Percentiles rank a stretch among this genome's conserved stretches.
Evolutionary conservation across 2,113 vertebrate genomes (phyloP).

Genomic region (Apodemus sylvaticus): DNA sequence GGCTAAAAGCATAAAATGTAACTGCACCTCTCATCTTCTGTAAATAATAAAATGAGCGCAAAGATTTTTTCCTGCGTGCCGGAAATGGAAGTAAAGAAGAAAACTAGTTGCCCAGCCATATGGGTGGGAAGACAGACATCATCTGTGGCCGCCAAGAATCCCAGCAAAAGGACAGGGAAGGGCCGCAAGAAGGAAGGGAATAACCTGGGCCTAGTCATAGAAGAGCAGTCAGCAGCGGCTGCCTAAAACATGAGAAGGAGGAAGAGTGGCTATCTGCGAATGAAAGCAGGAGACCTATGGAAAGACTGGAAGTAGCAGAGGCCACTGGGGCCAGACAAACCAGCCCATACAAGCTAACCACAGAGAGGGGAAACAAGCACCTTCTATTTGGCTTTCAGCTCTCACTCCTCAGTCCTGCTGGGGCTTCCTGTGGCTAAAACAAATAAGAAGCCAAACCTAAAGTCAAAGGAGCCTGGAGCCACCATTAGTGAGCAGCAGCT

Average conservation of each 20-base stretch:
- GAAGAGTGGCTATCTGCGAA: background rate
- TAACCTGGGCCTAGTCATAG: background rate
- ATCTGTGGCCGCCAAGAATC: background rate
- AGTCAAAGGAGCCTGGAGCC: background rate
- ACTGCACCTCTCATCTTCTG: background rate
- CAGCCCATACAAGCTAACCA: background rate
- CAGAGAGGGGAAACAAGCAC: background rate
- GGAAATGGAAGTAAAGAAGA: background rate
- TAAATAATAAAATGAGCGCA: slow-evolving; percentile 28
- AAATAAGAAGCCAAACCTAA: background rate
- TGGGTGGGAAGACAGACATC: background rate
- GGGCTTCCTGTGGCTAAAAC: background rate
- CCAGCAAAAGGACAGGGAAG: background rate
- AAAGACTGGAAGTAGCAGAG: background rate
- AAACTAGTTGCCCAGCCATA: background rate
- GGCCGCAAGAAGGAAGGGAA: background rate
- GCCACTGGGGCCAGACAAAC: background rate
- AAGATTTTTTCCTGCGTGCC: background rate
- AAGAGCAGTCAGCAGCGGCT: background rate
- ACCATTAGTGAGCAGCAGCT: background rate
- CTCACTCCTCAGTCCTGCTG: background rate
- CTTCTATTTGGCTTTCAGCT: rapidly evolving
- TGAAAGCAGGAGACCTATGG: background rate
- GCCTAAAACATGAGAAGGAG: background rate
- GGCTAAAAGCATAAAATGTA: background rate